Evolutionary conservation across 2,888 invertebrate species (phyloP), one percentile per base, ranked within the genome.

Genomic region (Lobophora halterata): DNA sequence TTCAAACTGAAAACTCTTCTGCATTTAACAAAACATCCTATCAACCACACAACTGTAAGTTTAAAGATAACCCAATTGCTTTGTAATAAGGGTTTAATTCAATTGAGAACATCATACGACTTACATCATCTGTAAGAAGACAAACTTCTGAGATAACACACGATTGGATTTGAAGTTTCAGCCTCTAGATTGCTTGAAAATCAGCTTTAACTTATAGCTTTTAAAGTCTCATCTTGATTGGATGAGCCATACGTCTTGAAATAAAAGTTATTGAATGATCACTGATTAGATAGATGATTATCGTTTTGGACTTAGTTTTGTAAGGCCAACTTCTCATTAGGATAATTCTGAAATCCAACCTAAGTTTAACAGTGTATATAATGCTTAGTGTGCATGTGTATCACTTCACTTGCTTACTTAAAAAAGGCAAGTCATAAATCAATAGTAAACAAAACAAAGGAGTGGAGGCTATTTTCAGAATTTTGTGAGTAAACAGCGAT

Each of bases 261-360:
- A 79, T 82, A 77, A 85, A 80, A 80, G 72, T 79, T 80, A 80
- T 83, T 80, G 80, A 81, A 81, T 79, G 81, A 79, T 83, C 77
- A 73, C 66, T 75, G 83, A 85, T 83, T 79, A 87, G 86, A n/a
- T n/a, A n/a, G n/a, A 88, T 88, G 82, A 88, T 88, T 87, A 86
- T 88, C 85, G 68, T 61, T 64, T 63, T 69, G 69, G 71, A 76
- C 71, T 71, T 63, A 66, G 65, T 69, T 71, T 72, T 72, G 72
- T 76, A 69, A n/a, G n/a, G n/a, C n/a, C n/a, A n/a, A n/a, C n/a
- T n/a, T n/a, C n/a, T n/a, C n/a, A n/a, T n/a, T n/a, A n/a, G n/a
- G n/a, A n/a, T n/a, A n/a, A n/a, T n/a, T n/a, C n/a, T n/a, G n/a
- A n/a, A n/a, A n/a, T n/a, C n/a, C n/a, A n/a, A n/a, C n/a, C n/a